These are phyloP conservation scores for Micropterix aruncella DNA, from an alignment of 2,888 invertebrate species.

Conservation along the genomic window DNA sequence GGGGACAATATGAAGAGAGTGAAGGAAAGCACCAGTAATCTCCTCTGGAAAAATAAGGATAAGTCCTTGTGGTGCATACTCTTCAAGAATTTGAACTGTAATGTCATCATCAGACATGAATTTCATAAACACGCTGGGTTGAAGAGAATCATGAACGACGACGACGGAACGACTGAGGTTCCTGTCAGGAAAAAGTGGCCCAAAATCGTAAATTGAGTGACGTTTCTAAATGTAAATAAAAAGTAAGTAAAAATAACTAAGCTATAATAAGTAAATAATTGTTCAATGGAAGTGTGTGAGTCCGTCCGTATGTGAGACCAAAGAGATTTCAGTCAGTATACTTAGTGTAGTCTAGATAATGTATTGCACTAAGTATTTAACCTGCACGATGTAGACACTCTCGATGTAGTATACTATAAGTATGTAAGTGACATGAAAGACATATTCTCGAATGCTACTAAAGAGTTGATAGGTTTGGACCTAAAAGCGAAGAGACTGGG, in stretches of 20 bases:
- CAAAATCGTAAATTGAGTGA: too few relatives aligned
- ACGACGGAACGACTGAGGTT: conserved; percentile 5
- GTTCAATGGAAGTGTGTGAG: too few relatives aligned
- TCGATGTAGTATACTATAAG: not conserved
- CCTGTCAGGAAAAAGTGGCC: too few relatives aligned
- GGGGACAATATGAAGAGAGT: conserved; percentile 12
- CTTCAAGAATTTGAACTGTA: conserved; percentile 12
- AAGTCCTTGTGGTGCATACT: conserved; percentile 11
- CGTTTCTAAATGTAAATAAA: too few relatives aligned
- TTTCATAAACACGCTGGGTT: conserved; percentile 11
- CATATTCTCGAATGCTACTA: conserved; percentile 10
- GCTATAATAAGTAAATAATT: too few relatives aligned
- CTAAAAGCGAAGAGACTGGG: conserved; percentile 11
- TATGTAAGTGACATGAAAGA: not conserved
- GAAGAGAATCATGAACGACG: conserved; percentile 11
- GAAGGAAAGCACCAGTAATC: conserved; percentile 10
- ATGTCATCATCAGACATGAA: conserved; percentile 11
- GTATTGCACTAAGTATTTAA: too few relatives aligned
- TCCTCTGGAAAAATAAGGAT: conserved; percentile 12
- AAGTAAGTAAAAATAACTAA: too few relatives aligned
- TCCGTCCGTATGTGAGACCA: too few relatives aligned
- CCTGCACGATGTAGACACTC: not conserved
- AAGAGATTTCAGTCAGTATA: too few relatives aligned
- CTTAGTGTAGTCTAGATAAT: too few relatives aligned
- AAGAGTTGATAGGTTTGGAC: conserved; percentile 12